These are phyloP conservation scores for Hippocampus guttulatus DNA, from an alignment of 2,113 vertebrate genomes.

Conservation along the genomic window DNA sequence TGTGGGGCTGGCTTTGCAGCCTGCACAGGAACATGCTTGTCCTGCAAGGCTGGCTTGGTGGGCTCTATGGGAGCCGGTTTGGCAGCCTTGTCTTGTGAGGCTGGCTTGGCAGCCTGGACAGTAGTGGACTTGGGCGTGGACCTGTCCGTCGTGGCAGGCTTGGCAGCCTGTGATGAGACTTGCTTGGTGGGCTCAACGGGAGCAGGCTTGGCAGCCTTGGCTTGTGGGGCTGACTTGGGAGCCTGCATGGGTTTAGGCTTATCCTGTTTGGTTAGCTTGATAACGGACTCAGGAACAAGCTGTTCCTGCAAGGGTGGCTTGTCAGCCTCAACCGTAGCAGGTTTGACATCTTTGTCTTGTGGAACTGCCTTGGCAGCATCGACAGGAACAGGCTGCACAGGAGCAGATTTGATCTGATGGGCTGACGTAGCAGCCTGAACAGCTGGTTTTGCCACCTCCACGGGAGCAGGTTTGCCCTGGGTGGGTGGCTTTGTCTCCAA, in stretches of 20 bases:
- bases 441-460: not conserved
- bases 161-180: not conserved
- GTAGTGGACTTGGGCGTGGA: not conserved
- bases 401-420: not conserved
- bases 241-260: not conserved
- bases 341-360: not conserved
- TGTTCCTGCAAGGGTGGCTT: not conserved
- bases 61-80: not conserved
- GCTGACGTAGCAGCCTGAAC: not conserved
- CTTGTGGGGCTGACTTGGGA: not conserved
- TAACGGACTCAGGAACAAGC: not conserved
- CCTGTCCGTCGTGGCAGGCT: not conserved
- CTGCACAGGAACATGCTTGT: not conserved
- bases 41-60: not conserved
- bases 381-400: not conserved
- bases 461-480: not conserved
- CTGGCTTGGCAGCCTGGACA: not conserved
- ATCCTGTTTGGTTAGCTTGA: not conserved
- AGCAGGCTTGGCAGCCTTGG: slow-evolving; percentile 14
- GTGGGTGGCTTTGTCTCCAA: not conserved
- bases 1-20: slow-evolving; percentile 13
- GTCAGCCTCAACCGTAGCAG: not conserved
- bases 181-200: not conserved
- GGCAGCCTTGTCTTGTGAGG: not conserved
- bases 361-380: not conserved